Evolutionary conservation across 2,797 vertebrate genomes (phyloP).

Genomic region (Lerista edwardsae): DNA sequence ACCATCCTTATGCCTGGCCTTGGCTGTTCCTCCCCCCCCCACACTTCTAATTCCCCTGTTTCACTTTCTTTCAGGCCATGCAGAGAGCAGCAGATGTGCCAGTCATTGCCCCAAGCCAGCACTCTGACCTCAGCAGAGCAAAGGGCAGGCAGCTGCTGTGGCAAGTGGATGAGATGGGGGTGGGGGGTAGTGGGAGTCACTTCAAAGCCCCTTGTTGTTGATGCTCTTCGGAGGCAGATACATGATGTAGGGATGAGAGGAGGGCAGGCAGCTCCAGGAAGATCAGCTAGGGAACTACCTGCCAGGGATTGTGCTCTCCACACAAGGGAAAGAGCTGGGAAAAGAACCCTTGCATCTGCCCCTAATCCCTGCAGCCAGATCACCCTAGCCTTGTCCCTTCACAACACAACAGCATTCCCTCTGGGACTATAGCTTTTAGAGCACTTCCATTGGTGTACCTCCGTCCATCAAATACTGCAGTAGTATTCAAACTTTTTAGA

Average conservation of each 20-base stretch:
- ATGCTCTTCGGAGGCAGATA: background rate
- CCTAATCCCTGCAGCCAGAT: background rate
- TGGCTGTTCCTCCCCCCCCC: background rate
- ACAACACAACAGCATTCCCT: background rate
- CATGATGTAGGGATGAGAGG: background rate
- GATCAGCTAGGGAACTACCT: background rate
- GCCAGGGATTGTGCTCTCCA: background rate
- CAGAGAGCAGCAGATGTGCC: slow-evolving; percentile 42
- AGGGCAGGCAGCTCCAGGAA: background rate
- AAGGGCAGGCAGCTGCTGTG: slow-evolving; percentile 47
- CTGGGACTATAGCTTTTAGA: background rate
- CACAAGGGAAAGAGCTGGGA: background rate
- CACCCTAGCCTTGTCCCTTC: background rate
- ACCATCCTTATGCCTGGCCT: background rate
- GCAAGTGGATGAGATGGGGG: slow-evolving; percentile 34
- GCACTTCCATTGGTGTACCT: background rate
- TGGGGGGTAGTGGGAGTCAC: slow-evolving; percentile 1
- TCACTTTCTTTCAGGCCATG: slow-evolving; percentile 12
- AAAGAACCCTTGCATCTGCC: background rate
- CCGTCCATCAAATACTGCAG: background rate
- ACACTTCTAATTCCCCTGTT: background rate
- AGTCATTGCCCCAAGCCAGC: slow-evolving; percentile 28
- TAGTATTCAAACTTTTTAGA: too few species aligned
- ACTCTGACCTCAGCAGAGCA: slow-evolving; percentile 47
- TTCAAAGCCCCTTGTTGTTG: slow-evolving; percentile 9